phyloP scores from a whole-genome alignment of 2,797 vertebrate genomes.

The Sandelia bainsii region DNA sequence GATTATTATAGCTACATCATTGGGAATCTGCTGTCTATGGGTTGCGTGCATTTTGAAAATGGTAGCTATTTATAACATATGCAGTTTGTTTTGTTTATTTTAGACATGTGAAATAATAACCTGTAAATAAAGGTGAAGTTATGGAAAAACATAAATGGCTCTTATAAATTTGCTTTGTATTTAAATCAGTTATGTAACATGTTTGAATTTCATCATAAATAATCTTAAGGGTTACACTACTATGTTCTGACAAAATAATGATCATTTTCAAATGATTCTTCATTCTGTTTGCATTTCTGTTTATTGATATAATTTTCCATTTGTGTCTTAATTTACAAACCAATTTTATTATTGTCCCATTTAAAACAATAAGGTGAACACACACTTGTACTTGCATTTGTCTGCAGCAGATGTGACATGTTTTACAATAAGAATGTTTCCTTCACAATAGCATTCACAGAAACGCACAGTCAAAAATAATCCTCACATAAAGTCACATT shows the following conservation, averaged over 20 bases:
- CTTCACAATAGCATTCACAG: not conserved
- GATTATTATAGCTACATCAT: not conserved
- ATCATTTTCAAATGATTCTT: conserved; percentile 24
- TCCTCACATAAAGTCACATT: not conserved
- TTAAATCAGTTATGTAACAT: not conserved
- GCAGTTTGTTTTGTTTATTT: not conserved
- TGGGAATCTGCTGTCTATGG: not conserved
- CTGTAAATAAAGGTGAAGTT: not conserved
- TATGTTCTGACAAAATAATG: not conserved
- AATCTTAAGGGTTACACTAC: not conserved
- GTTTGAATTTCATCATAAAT: conserved; percentile 24
- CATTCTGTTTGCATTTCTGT: conserved; percentile 6
- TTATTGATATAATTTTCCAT: conserved; percentile 30
- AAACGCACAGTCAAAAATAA: conserved; percentile 10
- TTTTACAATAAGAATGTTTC: not conserved
- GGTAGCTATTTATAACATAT: not conserved
- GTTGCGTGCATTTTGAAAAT: not conserved
- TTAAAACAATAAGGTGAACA: conserved; percentile 17
- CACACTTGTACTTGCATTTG: conserved; percentile 2
- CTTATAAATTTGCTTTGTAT: conserved; percentile 6
- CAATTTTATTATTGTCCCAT: conserved; percentile 18
- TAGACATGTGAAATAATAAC: not conserved
- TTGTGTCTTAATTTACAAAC: conserved; percentile 12
- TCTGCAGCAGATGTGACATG: not conserved
- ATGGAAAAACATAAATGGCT: not conserved